phyloP scores from a whole-genome alignment of 1,140 invertebrate species.

The Monochamus saltuarius region DNA sequence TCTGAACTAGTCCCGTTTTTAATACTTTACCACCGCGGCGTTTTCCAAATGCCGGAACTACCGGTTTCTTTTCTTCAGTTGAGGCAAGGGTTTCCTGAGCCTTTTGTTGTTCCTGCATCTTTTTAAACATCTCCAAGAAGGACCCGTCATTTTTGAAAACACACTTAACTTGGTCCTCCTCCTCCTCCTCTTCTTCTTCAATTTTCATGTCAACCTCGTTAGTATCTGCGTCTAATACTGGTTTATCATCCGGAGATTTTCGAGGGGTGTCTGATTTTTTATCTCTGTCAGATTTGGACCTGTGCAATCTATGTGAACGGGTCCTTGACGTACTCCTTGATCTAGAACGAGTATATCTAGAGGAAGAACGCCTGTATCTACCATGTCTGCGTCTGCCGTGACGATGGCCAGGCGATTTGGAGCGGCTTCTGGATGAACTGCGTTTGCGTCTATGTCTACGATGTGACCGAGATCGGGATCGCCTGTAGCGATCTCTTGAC shows the following conservation, averaged over 20 bases:
- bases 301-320: slow-evolving; percentile 44
- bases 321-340: slow-evolving; percentile 49
- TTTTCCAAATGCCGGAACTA: slow-evolving; percentile 76
- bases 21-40: slow-evolving; percentile 81
- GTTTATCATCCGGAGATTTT: slow-evolving; percentile 17
- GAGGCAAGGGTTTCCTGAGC: slow-evolving; percentile 34
- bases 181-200: slow-evolving; percentile 36
- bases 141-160: slow-evolving; percentile 83
- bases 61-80: slow-evolving; percentile 51
- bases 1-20: slow-evolving; percentile 87
- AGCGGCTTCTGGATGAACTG: slow-evolving; percentile 29
- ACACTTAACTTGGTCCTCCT: slow-evolving; percentile 51
- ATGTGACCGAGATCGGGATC: slow-evolving; percentile 30
- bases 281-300: slow-evolving; percentile 35
- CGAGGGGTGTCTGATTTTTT: slow-evolving; percentile 5
- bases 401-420: slow-evolving; percentile 40
- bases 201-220: slow-evolving; percentile 39
- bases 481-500: slow-evolving; percentile 18
- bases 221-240: slow-evolving; percentile 19
- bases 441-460: slow-evolving; percentile 19
- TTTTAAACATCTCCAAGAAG: slow-evolving; percentile 87
- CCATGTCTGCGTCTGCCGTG: slow-evolving; percentile 38
- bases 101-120: slow-evolving; percentile 70
- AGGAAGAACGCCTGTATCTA: slow-evolving; percentile 21
- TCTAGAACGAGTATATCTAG: slow-evolving; percentile 34